Base-by-base conservation (phyloP, 2,797 vertebrate species). In the Rhynchotus rufescens region DNA sequence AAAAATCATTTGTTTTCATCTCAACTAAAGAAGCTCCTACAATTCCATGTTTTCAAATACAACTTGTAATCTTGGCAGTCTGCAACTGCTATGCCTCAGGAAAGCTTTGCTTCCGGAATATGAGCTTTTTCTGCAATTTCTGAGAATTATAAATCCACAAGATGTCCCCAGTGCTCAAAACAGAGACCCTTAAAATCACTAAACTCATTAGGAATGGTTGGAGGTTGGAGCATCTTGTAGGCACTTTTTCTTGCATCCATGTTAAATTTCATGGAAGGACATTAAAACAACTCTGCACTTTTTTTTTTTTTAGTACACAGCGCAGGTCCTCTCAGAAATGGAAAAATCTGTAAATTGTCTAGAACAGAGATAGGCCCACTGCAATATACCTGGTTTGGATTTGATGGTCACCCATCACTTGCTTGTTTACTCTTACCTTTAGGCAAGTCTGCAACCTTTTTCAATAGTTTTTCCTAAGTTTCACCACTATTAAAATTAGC, bases 1-100 rank as follows among this genome's bases (percentile, higher is more conserved):
- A 61, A 83, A 82, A 74, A 17, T 9, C 20, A 11, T 83, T 78
- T 84, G 65, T 84, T 94, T 95, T 80, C 75, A 77, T 65, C 78
- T 86, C 59, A 66, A 47, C 59, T 92, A 88, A 86, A 79, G 47
- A 85, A 86, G 42, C 56, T 86, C 65, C 74, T 49, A 61, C 79
- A 75, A 62, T 30, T 69, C 62, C 22, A 13, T 60, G 44, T 84
- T 96, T 88, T 57, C 65, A 87, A 95, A 80, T 28, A 32, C 51
- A 71, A 40, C 75, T 62, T 82, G 64, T 62, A 69, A 95, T 91
- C 73, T 80, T 2, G 0, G 84, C 78, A 57, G 86, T 91, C 45
- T 77, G 56, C 88, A 93, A 75, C n/a, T 34, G 54, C 65, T n/a
- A 88, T 7, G 60, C 52, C 65, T 92, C 68, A 47, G 57, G 72